phyloP scores from a whole-genome alignment of 2,113 vertebrate genomes.

The Rhombomys opimus region DNA sequence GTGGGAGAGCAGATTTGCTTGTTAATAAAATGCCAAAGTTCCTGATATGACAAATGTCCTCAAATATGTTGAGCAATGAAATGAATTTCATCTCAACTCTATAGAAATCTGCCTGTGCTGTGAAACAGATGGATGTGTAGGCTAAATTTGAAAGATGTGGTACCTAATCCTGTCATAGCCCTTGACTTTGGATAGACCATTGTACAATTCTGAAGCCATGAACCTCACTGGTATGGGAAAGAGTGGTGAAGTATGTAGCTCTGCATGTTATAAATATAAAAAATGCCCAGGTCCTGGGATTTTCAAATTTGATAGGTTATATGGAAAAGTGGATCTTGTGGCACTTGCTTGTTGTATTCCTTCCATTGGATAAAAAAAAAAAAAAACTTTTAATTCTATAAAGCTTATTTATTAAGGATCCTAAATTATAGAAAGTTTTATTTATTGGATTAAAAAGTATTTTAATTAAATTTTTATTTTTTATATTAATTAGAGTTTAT shows the following conservation, averaged over 20 bases:
- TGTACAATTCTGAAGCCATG: not conserved
- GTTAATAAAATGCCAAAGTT: not conserved
- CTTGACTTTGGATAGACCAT: not conserved
- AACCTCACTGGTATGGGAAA: not conserved
- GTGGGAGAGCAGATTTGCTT: not conserved
- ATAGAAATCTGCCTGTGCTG: not conserved
- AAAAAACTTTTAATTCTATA: not conserved
- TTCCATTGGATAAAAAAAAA: not conserved
- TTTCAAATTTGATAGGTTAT: not conserved
- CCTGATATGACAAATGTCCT: not conserved
- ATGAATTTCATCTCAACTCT: not conserved
- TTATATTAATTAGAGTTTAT: no score
- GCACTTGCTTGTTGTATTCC: no score
- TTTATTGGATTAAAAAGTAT: not conserved
- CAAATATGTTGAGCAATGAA: not conserved
- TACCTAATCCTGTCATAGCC: not conserved
- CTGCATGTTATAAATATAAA: not conserved
- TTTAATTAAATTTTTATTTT: no score
- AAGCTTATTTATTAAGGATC: not conserved
- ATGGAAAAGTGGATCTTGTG: not conserved
- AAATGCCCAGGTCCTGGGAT: not conserved
- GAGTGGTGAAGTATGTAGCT: no score
- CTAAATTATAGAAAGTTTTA: not conserved
- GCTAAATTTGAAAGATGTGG: not conserved
- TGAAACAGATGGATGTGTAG: not conserved